Percentiles rank a stretch among this genome's conserved stretches.
phyloP scores from a whole-genome alignment of 1,140 invertebrate species.

The Antheraea mylitta region DNA sequence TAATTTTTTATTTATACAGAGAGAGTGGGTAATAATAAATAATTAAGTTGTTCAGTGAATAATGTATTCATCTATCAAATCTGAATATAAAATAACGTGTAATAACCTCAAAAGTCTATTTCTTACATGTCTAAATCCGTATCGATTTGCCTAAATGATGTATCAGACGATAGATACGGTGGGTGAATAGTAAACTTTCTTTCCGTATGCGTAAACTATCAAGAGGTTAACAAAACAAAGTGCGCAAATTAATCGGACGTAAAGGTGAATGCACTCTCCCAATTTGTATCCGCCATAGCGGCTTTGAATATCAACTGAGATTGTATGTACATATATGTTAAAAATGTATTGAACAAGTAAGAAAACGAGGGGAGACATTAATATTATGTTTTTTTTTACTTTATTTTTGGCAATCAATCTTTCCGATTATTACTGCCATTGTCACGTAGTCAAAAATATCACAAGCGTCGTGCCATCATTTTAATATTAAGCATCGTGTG shows the following conservation, averaged over 20 bases:
- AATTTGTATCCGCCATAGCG: conserved; percentile 7
- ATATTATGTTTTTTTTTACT: no score
- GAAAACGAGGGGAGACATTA: not conserved
- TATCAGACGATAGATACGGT: not conserved
- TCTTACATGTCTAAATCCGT: not conserved
- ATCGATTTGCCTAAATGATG: not conserved
- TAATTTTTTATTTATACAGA: no score
- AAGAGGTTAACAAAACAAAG: conserved; percentile 15
- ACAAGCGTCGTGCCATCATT: no score
- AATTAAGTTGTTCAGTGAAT: no score
- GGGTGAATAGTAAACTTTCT: not conserved
- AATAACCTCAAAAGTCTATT: no score
- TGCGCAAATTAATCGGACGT: conserved; percentile 8
- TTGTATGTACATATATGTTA: not conserved
- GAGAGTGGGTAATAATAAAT: no score
- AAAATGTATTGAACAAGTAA: not conserved
- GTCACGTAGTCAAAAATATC: no score
- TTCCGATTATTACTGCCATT: no score
- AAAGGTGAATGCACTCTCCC: conserved; percentile 13
- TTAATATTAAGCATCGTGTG: no score
- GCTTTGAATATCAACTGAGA: not conserved
- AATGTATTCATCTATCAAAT: no score
- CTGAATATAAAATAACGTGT: no score
- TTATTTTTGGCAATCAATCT: no score
- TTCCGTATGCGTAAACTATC: conserved; percentile 1